These are phyloP conservation scores for Microctenopoma steveboyesi DNA, from an alignment of 2,797 vertebrate genomes.

Conservation along the genomic window DNA sequence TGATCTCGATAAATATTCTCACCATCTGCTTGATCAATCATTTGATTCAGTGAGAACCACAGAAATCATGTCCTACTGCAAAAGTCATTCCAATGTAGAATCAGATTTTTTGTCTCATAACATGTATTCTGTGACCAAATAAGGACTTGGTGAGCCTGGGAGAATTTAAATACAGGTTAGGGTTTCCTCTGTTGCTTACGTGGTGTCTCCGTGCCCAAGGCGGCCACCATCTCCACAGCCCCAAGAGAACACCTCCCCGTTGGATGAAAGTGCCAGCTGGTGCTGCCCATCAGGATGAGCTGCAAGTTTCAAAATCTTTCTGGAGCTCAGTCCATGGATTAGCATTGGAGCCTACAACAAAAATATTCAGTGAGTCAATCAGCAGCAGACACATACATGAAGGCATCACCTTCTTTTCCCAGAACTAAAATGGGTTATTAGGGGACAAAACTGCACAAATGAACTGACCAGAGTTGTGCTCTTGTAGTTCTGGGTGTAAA, in stretches of 20 bases:
- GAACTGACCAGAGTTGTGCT: constrained; percentile 91
- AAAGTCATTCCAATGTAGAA: not conserved
- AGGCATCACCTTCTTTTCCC: not conserved
- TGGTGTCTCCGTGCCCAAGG: constrained; percentile 96
- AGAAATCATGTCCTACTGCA: not conserved
- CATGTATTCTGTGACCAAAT: not conserved
- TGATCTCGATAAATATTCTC: not conserved
- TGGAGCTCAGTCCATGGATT: constrained; percentile 91
- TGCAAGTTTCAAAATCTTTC: constrained; percentile 94
- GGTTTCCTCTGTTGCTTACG: constrained; percentile 80
- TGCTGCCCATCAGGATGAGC: constrained; percentile 98
- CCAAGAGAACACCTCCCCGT: constrained; percentile 98
- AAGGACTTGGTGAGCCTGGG: not conserved
- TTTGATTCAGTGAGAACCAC: not conserved
- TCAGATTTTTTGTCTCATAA: not conserved
- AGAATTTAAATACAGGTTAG: not conserved
- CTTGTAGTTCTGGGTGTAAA: constrained; percentile 96
- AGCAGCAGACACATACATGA: not conserved
- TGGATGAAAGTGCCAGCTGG: constrained; percentile 92
- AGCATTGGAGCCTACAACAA: constrained; percentile 89
- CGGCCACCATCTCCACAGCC: constrained; percentile 98
- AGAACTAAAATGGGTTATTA: not conserved
- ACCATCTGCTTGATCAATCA: constrained; percentile 21
- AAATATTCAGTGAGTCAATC: constrained; percentile 3
- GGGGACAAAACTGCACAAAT: not conserved